Base-by-base conservation (phyloP, 2,113 vertebrate genomes). In the Tinamus guttatus region DNA sequence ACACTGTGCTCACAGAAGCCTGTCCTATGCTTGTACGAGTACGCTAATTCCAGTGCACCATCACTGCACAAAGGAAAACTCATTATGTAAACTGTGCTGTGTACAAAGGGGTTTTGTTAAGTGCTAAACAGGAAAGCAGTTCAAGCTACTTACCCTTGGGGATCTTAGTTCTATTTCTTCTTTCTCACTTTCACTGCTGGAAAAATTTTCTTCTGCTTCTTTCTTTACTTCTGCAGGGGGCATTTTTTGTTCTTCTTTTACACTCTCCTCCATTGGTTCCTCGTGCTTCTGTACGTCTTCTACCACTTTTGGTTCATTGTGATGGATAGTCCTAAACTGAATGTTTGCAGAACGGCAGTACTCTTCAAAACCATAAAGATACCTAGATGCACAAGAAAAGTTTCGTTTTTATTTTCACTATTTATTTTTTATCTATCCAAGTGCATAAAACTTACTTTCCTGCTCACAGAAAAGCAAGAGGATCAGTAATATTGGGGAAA, bases 311-410 rank as follows among this genome's bases (percentile, higher is more conserved):
- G 98, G 97, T 82, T 99, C 98, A 97, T 99, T 99, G 96, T 99
- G 99, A 78, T 99, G 99, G 98, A 99, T 98, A 85, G 99, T 99
- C 97, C 99, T 98, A 92, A 99, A 99, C 82, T 98, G 98, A 98
- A 99, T 99, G 96, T 98, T 98, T 95, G 99, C 99, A 19, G 99
- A 99, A 71, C 99, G 99, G 96, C 99, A 99, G 96, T 99, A 99
- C 93, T 99, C 99, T 96, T 99, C 99, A 65, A 99, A 99, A 81
- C 99, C 99, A 96, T 99, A 99, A 93, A 99, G 98, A 97, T 99
- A 99, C 97, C 99, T 99, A 90, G 2, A 91, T 54, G 78, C 36
- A 87, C 47, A 97, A 83, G 85, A 0, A 28, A 62, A 49, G 63
- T 32, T 84, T 82, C 30, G 54, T 58, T 85, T 41, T 2, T 8